Evolutionary conservation across 1,140 invertebrate species (phyloP), one percentile per base, ranked within the genome.

Genomic region (Ooceraea biroi): DNA sequence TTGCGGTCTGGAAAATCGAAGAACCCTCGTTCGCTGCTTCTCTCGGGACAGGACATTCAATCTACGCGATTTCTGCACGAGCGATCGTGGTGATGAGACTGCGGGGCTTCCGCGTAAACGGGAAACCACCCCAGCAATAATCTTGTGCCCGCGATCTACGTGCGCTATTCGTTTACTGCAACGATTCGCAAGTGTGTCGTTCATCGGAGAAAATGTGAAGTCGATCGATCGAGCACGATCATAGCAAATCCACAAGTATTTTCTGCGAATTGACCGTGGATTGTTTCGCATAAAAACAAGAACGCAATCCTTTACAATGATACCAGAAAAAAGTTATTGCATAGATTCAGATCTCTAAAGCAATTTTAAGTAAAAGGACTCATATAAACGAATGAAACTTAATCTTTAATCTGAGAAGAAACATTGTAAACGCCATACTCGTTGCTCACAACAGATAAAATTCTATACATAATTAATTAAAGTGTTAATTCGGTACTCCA

Each of bases 51-150:
- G 52, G 46, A 44, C 10, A 69, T 85, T 83, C 85, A 57, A 80
- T 86, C 72, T 73, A 22, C 17, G 61, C 27, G 57, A 76, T 88
- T 90, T 89, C 83, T 86, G 87, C 87, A 87, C 85, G 74, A 83
- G 66, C 63, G 48, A 4, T 69, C 41, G 65, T 27, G 46, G 66
- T 66, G 82, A 85, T 85, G 82, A 72, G 80, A 80, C 36, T 63
- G n/a, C 44, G 22, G 27, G 27, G 50, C 46, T 82, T 82, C 78
- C 82, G 48, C 30, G 44, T 77, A 77, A 48, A 77, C 50, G 66
- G 22, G 50, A 55, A 82, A 88, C 76, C 85, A 85, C 46, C 48
- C 44, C 10, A 84, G 30, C 63, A 83, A 85, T 65, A 77, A 87
- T 89, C 78, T 85, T 58, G 77, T 58, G 73, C 66, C 66, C 66